Evolutionary conservation across 2,797 vertebrate species (phyloP).

Genomic region (Mormyrus hasselquistii): DNA sequence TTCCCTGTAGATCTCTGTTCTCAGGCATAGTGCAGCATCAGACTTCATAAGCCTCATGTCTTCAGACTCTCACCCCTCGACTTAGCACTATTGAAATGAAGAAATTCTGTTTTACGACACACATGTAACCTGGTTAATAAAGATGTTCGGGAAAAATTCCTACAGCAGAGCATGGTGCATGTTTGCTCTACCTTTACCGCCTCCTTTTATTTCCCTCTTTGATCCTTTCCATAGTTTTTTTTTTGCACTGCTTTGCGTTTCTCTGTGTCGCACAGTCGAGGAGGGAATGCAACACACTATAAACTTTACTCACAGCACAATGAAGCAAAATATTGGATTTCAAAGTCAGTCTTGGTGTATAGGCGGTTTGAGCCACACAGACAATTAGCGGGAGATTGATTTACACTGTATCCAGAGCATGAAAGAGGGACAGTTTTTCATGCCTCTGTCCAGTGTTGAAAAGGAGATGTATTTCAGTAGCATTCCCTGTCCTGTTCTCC

Average conservation of each 20-base stretch:
- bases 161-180: background rate
- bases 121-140: background rate
- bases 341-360: constrained; percentile 63
- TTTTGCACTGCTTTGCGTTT: constrained; percentile 5
- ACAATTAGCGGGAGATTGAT: constrained; percentile 68
- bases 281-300: constrained; percentile 60
- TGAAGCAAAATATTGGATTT: constrained; percentile 54
- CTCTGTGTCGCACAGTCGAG: constrained; percentile 32
- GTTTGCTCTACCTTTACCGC: background rate
- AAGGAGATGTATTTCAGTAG: constrained; percentile 18
- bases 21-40: background rate
- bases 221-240: constrained; percentile 26
- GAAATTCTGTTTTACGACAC: background rate
- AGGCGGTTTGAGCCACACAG: constrained; percentile 48
- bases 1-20: constrained; percentile 7
- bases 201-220: background rate
- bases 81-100: background rate
- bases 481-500: constrained; percentile 44
- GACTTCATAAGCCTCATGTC: background rate
- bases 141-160: background rate
- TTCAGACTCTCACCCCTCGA: background rate
- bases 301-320: constrained; percentile 57
- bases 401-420: constrained; percentile 60
- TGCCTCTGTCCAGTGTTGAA: constrained; percentile 21
- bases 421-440: constrained; percentile 43